phyloP scores from a whole-genome alignment of 2,113 vertebrate species.

The Oreochromis spilurus region DNA sequence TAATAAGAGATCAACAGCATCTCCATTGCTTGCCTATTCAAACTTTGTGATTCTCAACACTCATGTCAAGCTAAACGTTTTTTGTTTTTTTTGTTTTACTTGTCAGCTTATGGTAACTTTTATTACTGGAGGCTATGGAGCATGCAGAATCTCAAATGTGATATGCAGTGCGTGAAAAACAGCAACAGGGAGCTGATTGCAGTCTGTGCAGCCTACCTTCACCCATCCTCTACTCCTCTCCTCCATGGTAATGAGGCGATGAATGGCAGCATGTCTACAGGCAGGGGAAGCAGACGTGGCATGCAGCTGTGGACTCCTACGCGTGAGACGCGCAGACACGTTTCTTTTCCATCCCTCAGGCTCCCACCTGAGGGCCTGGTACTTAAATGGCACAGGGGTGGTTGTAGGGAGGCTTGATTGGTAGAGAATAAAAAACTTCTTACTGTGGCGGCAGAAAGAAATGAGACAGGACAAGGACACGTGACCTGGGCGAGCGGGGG shows the following conservation, averaged over 20 bases:
- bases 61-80: neutral
- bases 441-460: neutral
- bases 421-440: neutral
- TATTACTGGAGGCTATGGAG: neutral
- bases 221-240: constrained; percentile 47
- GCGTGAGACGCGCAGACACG: constrained; percentile 7
- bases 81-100: neutral
- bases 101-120: constrained; percentile 12
- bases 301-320: constrained; percentile 62
- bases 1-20: neutral
- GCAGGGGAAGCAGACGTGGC: constrained; percentile 53
- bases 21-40: neutral
- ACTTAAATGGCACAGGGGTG: constrained; percentile 20
- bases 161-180: constrained; percentile 17
- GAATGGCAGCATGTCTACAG: constrained; percentile 66
- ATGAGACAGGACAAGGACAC: neutral
- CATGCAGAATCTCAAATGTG: constrained; percentile 14
- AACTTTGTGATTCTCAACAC: neutral
- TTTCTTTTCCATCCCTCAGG: constrained; percentile 27
- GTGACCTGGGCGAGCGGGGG: neutral
- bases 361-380: constrained; percentile 37
- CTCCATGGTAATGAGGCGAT: constrained; percentile 64
- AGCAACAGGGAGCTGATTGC: constrained; percentile 54
- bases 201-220: constrained; percentile 51
- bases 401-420: constrained; percentile 7